Evolutionary conservation across 2,797 vertebrate species (phyloP).

Genomic region (Luscinia luscinia): DNA sequence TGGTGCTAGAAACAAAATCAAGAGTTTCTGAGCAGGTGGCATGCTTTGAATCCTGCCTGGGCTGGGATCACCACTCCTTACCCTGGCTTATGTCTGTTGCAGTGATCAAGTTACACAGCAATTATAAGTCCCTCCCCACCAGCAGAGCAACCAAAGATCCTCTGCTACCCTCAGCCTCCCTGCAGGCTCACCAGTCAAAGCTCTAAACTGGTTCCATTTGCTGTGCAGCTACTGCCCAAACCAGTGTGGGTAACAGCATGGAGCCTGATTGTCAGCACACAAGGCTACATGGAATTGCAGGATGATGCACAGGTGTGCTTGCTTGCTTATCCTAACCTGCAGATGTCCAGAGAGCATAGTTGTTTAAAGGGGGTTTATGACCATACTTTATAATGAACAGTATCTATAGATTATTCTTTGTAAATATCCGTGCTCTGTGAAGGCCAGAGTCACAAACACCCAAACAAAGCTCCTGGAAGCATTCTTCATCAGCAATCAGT

Average conservation of each 20-base stretch:
- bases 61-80: not conserved
- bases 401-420: not conserved
- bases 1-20: not conserved
- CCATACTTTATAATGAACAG: not conserved
- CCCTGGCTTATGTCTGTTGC: rapidly evolving
- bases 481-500: not conserved
- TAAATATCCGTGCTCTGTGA: not conserved
- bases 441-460: not conserved
- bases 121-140: not conserved
- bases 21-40: not conserved
- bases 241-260: rapidly evolving
- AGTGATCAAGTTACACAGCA: not conserved
- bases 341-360: not conserved
- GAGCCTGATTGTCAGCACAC: not conserved
- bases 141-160: not conserved
- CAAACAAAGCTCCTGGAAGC: not conserved
- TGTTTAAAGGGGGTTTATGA: not conserved
- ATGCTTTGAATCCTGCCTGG: not conserved
- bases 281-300: not conserved
- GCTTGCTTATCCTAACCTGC: not conserved
- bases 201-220: not conserved
- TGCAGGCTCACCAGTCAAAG: not conserved
- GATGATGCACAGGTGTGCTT: rapidly evolving
- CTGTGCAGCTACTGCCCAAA: not conserved
- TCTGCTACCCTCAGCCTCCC: not conserved